Percentiles rank a stretch among this genome's conserved stretches.
Evolutionary conservation across 37 sponge, comb jelly and placozoan genomes (phyloP).

Genomic region (Halisarca cf. caerulea): DNA sequence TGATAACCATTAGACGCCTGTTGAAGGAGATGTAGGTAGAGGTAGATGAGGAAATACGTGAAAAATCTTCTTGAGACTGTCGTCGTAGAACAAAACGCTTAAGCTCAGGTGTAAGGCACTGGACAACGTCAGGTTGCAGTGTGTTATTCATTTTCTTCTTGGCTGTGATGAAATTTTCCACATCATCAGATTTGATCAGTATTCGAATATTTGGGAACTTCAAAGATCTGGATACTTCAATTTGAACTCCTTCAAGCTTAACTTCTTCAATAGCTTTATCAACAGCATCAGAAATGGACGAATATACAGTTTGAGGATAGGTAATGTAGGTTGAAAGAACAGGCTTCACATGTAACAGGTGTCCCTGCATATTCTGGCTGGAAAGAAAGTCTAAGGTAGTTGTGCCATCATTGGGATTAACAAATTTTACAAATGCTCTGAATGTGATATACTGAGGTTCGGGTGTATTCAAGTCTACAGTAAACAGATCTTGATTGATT

Average conservation of each 20-base stretch:
- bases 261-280: background rate
- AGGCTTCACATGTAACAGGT: constrained; percentile 21
- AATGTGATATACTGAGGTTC: background rate
- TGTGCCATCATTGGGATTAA: constrained; percentile 38
- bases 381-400: background rate
- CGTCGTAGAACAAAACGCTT: constrained; percentile 19
- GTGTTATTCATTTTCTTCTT: constrained; percentile 18
- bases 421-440: constrained; percentile 32
- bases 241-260: background rate
- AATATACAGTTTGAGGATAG: constrained; percentile 4
- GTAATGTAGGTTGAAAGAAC: constrained; percentile 12
- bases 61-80: constrained; percentile 8
- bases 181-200: constrained; percentile 42
- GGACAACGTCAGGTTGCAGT: constrained; percentile 24
- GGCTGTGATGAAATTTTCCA: constrained; percentile 22
- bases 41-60: constrained; percentile 10
- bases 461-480: constrained; percentile 4
- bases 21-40: constrained; percentile 14
- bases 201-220: background rate
- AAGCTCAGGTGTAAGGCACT: constrained; percentile 10
- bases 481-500: constrained; percentile 11
- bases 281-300: constrained; percentile 3
- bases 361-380: background rate
- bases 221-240: background rate
- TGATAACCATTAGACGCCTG: constrained; percentile 1